Evolutionary conservation across 2,113 vertebrate species (phyloP).

Genomic region (Lamprologus ornatipinnis): DNA sequence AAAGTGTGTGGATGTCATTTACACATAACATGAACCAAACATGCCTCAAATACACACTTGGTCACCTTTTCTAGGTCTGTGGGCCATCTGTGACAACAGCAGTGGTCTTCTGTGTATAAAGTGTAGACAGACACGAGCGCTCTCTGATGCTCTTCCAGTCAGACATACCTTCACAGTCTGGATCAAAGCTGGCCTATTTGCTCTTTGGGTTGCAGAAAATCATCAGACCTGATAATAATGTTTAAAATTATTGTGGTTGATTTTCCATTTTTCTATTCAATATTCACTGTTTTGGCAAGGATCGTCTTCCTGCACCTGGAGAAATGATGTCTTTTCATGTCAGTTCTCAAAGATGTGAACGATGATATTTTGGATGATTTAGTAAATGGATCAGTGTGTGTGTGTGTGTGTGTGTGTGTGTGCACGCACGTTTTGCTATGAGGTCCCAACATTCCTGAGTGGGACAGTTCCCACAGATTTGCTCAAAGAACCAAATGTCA

Average conservation of each 20-base stretch:
- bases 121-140: background rate
- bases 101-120: constrained; percentile 22
- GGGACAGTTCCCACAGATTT: constrained; percentile 32
- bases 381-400: background rate
- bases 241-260: constrained; percentile 42
- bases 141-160: constrained; percentile 25
- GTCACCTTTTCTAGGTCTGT: constrained; percentile 17
- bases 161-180: constrained; percentile 45
- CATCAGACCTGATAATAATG: constrained; percentile 26
- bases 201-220: constrained; percentile 5
- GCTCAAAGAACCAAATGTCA: constrained; percentile 15
- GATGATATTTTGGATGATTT: constrained; percentile 17
- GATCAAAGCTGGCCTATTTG: constrained; percentile 21
- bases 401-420: background rate
- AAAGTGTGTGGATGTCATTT: background rate
- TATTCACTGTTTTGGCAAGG: constrained; percentile 16
- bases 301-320: constrained; percentile 8
- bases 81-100: constrained; percentile 49
- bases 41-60: background rate
- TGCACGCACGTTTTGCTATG: background rate
- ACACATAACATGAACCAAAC: background rate
- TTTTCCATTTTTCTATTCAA: constrained; percentile 38
- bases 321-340: background rate
- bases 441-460: constrained; percentile 31
- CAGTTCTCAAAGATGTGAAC: constrained; percentile 1